Percentiles rank a stretch among this genome's conserved stretches.
Conservation (phyloP, 1,140 invertebrate species). For the Aphis gossypii region DNA sequence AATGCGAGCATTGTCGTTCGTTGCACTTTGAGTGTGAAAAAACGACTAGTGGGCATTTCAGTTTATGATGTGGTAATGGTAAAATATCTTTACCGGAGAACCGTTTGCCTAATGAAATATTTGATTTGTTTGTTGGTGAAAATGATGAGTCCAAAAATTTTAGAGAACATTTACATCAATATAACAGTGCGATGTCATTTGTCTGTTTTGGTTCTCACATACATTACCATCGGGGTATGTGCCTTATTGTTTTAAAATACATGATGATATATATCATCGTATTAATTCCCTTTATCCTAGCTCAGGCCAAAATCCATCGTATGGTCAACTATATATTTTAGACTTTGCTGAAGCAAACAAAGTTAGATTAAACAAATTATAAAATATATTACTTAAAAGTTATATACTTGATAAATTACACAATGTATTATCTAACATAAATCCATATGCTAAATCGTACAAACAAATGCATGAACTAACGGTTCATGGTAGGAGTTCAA, state of each 20-base stretch:
- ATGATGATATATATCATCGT: conserved; percentile 11
- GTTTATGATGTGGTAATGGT: background rate
- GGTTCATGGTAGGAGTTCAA: background rate
- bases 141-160: background rate
- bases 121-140: background rate
- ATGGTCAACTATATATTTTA: conserved; percentile 19
- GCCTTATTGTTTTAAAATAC: background rate
- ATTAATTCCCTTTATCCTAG: background rate
- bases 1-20: background rate
- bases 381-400: too few species aligned
- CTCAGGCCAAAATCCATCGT: background rate
- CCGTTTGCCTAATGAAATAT: conserved; percentile 11
- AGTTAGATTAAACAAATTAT: background rate
- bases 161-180: too few species aligned
- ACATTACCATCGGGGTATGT: too few species aligned
- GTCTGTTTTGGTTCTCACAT: too few species aligned
- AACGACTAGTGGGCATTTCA: background rate
- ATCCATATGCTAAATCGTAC: background rate
- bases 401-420: too few species aligned
- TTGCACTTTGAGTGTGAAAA: background rate
- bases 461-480: conserved; percentile 15
- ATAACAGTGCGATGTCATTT: too few species aligned
- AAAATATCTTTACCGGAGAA: conserved; percentile 3
- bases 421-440: too few species aligned
- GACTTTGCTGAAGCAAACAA: conserved; percentile 7